Base-by-base conservation (phyloP, 92 coral and sea anemone genomes). In the Siderastrea siderea region DNA sequence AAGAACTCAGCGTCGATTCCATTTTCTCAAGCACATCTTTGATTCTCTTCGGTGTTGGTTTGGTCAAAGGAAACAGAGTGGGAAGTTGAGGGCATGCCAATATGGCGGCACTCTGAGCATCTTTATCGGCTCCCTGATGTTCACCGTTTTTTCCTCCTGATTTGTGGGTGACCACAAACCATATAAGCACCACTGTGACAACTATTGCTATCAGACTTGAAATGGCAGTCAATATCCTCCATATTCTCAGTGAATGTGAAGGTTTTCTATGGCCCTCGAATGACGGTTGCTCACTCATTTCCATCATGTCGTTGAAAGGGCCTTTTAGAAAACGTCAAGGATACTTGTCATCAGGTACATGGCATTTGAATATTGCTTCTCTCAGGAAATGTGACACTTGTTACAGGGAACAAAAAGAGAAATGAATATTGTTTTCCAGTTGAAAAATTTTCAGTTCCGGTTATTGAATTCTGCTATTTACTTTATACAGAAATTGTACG, bases 21-120 rank as follows among this genome's bases (percentile, higher is more conserved):
- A 90, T 50, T 17, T 75, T 90, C 55, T 74, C 73, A 57, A 90
- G 69, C 51, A 83, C 80, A 46, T 80, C 77, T 15, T 79, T 76
- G 62, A 90, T 75, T 14, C 71, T 62, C 11, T 73, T 69, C 1
- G 93, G 93, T 16, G 78, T 79, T 70, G 69, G 75, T 48, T 86
- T 79, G 3, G 93, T 91, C 13, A 90, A 55, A 11, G 88, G 73
- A 68, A 81, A 74, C 59, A 90, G 65, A 2, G 88, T 78, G 6
- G 93, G 93, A 59, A 86, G 80, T 14, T 75, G 81, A 15, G 93
- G 90, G 74, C 93, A 90, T 19, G 91, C 26, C 9, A n/a, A 14
- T 4, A 54, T 77, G 44, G 19, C n/a, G 26, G 52, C 16, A 19
- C 10, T 57, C 3, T 44, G 47, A 0, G 64, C 53, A 47, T 55